Percentiles rank a stretch among this genome's conserved stretches.
phyloP scores from a whole-genome alignment of 1,140 invertebrate species.

The Aphelinus atriplicis region DNA sequence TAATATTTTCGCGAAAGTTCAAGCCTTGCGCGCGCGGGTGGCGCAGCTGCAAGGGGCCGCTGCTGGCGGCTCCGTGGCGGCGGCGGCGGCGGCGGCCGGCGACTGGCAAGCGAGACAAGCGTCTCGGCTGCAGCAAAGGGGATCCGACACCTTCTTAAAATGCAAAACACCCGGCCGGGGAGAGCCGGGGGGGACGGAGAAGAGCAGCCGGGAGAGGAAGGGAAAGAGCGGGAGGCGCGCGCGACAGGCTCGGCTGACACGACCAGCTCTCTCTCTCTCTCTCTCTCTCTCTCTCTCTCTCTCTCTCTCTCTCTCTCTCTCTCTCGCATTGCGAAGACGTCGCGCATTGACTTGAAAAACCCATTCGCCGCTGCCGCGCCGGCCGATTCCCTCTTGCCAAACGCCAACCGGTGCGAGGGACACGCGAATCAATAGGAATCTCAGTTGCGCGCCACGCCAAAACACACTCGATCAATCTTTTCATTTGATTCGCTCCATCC shows the following conservation, averaged over 20 bases:
- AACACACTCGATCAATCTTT: not conserved
- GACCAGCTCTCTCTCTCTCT: not conserved
- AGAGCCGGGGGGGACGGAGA: conserved; percentile 33
- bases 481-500: not conserved
- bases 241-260: conserved; percentile 38
- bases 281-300: conserved; percentile 22
- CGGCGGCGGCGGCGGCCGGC: not conserved
- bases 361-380: not conserved
- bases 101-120: conserved; percentile 39
- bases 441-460: conserved; percentile 34
- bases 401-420: not conserved
- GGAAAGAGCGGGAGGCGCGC: conserved; percentile 28
- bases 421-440: conserved; percentile 45
- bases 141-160: conserved; percentile 64
- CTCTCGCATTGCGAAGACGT: conserved; percentile 51
- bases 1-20: conserved; percentile 21
- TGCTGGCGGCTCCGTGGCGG: conserved; percentile 6
- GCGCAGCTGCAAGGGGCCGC: too few relatives aligned
- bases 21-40: too few relatives aligned
- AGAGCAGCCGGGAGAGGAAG: conserved; percentile 7
- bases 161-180: conserved; percentile 59
- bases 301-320: not conserved
- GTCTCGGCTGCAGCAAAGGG: conserved; percentile 53
- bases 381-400: conserved; percentile 36
- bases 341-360: conserved; percentile 47